Base-by-base conservation (phyloP, 2,888 invertebrate genomes). In the Acholoe squamosa region DNA sequence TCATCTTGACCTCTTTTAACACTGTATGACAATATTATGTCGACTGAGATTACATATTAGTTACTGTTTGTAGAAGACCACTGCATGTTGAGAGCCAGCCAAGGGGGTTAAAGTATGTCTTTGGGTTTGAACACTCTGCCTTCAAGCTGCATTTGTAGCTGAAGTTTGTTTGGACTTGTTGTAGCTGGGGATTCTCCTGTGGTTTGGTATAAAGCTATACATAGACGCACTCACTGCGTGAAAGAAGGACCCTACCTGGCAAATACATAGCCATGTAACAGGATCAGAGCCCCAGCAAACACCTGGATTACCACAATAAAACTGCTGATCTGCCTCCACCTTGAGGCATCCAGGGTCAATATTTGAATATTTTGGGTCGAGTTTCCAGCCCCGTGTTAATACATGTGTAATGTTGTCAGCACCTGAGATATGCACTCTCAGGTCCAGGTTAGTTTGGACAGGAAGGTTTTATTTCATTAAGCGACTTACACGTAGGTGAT, bases 21-120 rank as follows among this genome's bases (percentile, higher is more conserved):
- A 12, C 61, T 19, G 14, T 61, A 19, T 3, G 61, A 61, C 61
- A 61, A 61, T 61, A 61, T 61, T 61, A n/a, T n/a, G 22, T 19
- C 61, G 61, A 61, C 61, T 61, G n/a, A 61, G 61, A 61, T n/a
- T n/a, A 61, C 61, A 61, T 61, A 61, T 61, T 19, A 14, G 61
- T 61, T 7, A 61, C 61, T 61, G 61, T 61, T 61, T 61, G 61
- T 61, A n/a, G 22, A 61, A n/a, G 61, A 3, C 43, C 43, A 61
- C 1, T 61, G 61, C 14, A 61, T 14, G 14, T 19, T 3, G 22
- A 61, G n/a, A 19, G n/a, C 12, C 19, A 61, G 22, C n/a, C n/a
- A n/a, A n/a, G 61, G 61, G 61, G 61, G 61, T n/a, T 14, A 3
- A 61, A 61, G n/a, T 61, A 19, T 3, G 7, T 3, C 61, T 61